phyloP scores from a whole-genome alignment of 2,888 invertebrate genomes.

The Sepioteuthis lessoniana region DNA sequence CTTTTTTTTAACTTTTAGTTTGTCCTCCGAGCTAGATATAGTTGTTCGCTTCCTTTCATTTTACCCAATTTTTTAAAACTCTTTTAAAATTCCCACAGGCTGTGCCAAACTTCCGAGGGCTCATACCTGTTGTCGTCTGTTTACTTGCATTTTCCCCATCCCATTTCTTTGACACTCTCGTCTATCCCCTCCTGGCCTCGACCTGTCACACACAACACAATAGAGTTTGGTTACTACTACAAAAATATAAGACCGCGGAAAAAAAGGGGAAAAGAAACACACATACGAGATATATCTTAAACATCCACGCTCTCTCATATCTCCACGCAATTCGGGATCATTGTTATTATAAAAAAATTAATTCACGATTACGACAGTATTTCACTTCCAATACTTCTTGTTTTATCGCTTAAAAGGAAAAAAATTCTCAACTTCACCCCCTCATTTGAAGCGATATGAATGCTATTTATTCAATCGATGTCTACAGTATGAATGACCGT shows the following conservation, averaged over 20 bases:
- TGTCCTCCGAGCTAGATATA: not conserved
- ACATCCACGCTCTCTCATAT: not conserved
- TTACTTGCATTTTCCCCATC: not conserved
- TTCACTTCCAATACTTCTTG: not conserved
- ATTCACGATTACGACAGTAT: not conserved
- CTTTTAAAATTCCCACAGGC: not conserved
- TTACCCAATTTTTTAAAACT: not conserved
- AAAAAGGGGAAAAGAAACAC: not conserved
- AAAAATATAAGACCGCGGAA: not conserved
- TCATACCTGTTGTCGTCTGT: not conserved
- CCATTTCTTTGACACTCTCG: conserved; percentile 12
- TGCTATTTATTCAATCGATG: not conserved
- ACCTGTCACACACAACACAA: not conserved
- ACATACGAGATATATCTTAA: not conserved
- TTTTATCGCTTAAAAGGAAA: not conserved
- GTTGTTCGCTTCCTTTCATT: not conserved
- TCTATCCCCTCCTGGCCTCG: conserved; percentile 9
- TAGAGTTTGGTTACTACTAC: not conserved
- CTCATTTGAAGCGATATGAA: conserved; percentile 9
- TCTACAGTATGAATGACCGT: not conserved
- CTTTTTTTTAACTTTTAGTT: not conserved
- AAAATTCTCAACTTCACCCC: not conserved
- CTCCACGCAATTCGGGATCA: not conserved
- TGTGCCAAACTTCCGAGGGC: not conserved
- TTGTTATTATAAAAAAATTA: not conserved